Percentiles rank a stretch among this genome's conserved stretches.
Evolutionary conservation across 2,888 invertebrate species (phyloP).

Genomic region (Hydropsyche betteni): DNA sequence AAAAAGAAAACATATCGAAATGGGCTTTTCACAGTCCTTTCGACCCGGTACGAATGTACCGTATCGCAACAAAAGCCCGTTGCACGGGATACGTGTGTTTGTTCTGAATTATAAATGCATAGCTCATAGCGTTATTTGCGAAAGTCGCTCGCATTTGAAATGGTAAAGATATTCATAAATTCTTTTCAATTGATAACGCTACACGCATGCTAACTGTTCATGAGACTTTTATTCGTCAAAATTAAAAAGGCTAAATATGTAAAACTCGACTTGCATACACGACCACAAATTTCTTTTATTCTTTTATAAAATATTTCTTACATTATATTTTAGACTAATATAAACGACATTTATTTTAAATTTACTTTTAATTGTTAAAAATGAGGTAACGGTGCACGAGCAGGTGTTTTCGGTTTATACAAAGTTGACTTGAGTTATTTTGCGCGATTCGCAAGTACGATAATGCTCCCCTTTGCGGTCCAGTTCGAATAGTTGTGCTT

Average conservation of each 20-base stretch:
- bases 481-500: background rate
- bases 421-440: no score
- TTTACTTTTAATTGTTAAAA: no score
- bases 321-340: no score
- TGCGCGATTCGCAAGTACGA: background rate
- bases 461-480: conserved; percentile 14
- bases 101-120: conserved; percentile 27
- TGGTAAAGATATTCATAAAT: conserved; percentile 29
- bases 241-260: no score
- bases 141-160: conserved; percentile 26
- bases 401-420: no score
- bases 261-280: no score
- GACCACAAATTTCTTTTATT: no score
- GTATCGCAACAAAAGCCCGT: conserved; percentile 15
- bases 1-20: conserved; percentile 23
- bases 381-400: no score
- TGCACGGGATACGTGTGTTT: conserved; percentile 29
- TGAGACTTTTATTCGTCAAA: background rate
- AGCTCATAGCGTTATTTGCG: conserved; percentile 27
- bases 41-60: conserved; percentile 17
- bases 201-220: conserved; percentile 6
- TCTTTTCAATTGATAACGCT: conserved; percentile 20
- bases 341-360: no score
- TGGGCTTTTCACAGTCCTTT: conserved; percentile 26
- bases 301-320: no score